Evolutionary conservation across 2,888 invertebrate genomes (phyloP).

Genomic region (Priapulus caudatus): DNA sequence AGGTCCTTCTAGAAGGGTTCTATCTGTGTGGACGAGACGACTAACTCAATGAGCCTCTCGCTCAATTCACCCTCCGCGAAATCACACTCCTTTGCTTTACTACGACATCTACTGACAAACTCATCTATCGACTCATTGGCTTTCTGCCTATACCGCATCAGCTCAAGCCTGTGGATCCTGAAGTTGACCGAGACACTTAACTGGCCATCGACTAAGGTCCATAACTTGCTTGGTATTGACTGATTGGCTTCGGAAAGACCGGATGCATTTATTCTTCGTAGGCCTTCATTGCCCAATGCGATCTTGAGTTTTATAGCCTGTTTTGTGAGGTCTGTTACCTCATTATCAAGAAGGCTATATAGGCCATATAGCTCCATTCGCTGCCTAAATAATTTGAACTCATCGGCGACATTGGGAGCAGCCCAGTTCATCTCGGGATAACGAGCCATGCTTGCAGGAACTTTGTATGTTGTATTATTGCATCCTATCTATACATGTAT

Average conservation of each 20-base stretch:
- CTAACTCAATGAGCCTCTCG: conserved; percentile 14
- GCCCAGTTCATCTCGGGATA: neutral
- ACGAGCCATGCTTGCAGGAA: too few relatives aligned
- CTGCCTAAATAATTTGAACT: neutral
- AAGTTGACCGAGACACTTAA: conserved; percentile 12
- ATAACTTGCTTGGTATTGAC: conserved; percentile 7
- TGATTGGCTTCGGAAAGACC: conserved; percentile 11
- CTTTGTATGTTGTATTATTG: too few relatives aligned
- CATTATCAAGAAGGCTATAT: too few relatives aligned
- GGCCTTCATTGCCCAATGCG: too few relatives aligned
- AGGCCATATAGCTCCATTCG: too few relatives aligned
- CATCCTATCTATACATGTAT: too few relatives aligned
- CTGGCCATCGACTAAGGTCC: conserved; percentile 12
- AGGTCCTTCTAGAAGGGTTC: too few relatives aligned
- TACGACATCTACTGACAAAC: conserved; percentile 9
- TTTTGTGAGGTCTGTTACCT: too few relatives aligned
- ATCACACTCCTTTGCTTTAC: conserved; percentile 14
- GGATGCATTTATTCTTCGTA: conserved; percentile 13
- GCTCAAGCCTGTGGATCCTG: conserved; percentile 12
- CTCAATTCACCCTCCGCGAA: conserved; percentile 7
- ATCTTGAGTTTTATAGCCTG: too few relatives aligned
- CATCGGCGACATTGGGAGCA: neutral
- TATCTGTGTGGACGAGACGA: conserved; percentile 13
- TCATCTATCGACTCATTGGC: conserved; percentile 13
- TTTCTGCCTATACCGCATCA: conserved; percentile 14